Evolutionary conservation across 2,797 vertebrate genomes (phyloP).

Genomic region (Diplodus puntazzo): DNA sequence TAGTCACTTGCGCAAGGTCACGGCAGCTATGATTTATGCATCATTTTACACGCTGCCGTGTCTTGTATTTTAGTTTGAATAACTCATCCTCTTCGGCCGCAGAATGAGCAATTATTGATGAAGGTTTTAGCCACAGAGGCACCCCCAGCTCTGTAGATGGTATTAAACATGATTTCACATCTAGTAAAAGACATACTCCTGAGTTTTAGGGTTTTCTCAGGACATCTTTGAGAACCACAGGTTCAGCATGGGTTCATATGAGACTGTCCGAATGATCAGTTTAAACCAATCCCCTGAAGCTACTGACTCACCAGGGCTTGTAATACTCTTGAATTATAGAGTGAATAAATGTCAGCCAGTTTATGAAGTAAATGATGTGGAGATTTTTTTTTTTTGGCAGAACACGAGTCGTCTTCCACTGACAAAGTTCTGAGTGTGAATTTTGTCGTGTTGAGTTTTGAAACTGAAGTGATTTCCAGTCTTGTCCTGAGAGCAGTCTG

Average conservation of each 20-base stretch:
- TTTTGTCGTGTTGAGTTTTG: not conserved
- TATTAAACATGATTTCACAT: conserved; percentile 44
- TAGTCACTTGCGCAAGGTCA: conserved; percentile 34
- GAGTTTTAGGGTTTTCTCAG: conserved; percentile 49
- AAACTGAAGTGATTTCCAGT: conserved; percentile 21
- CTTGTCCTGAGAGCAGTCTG: conserved; percentile 15
- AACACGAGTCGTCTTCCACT: conserved; percentile 23
- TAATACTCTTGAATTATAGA: conserved; percentile 60
- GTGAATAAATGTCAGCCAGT: conserved; percentile 54
- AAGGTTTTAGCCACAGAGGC: conserved; percentile 47
- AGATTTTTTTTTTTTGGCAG: conserved; percentile 22
- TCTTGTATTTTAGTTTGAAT: conserved; percentile 65
- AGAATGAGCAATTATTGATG: conserved; percentile 73
- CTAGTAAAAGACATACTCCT: conserved; percentile 18
- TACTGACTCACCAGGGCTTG: conserved; percentile 38
- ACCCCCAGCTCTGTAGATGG: conserved; percentile 24
- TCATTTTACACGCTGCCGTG: conserved; percentile 23
- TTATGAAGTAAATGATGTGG: conserved; percentile 47
- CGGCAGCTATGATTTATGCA: conserved; percentile 63
- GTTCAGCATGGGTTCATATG: conserved; percentile 54
- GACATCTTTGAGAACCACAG: conserved; percentile 26
- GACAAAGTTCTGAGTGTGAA: conserved; percentile 45
- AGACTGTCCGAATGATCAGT: conserved; percentile 45
- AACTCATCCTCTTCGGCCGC: conserved; percentile 29
- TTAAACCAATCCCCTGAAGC: conserved; percentile 50